Base-by-base conservation (phyloP, 2,888 invertebrate species). In the Notodonta dromedarius region DNA sequence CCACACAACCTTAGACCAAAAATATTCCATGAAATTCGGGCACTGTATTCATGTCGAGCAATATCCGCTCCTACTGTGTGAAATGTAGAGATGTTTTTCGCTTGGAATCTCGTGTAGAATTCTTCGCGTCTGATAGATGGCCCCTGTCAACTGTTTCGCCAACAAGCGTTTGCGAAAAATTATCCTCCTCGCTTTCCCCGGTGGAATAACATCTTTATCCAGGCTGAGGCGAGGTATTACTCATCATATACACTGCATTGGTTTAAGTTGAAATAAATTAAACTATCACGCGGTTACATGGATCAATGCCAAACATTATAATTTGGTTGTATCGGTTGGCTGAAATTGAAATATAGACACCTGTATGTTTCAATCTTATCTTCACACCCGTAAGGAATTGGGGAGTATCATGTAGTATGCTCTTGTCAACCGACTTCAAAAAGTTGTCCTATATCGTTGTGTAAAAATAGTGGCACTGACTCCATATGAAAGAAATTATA, bases 181-280 rank as follows among this genome's bases (percentile, higher is more conserved):
- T 76, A 84, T 85, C 82, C 78, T 71, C 73, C 61, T 76, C 72
- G 69, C 76, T 78, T 73, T 66, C 56, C 62, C 67, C 69, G 71
- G 68, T 65, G 70, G 73, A 80, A 81, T 78, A 83, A 83, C 72
- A 81, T 84, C 84, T 86, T 87, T 85, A 88, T 87, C 78, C 78
- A 74, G 74, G 70, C 76, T 73, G 72, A 80, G 79, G 77, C 75
- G 75, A 74, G 72, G 77, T 82, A 82, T 85, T 84, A 80, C 79
- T 83, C 83, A 85, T 82, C 70, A 78, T 73, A 77, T 72, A 66
- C 67, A 63, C 74, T 68, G 70, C 74, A 73, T 76, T 75, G 73
- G 72, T 80, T 77, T 71, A 74, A 71, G 68, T 75, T 78, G 71
- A 66, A 68, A 72, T 71, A 76, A 81, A 84, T 79, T 77, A 76